Base-by-base conservation (phyloP, 2,888 invertebrate genomes). In the Calameuta filiformis region DNA sequence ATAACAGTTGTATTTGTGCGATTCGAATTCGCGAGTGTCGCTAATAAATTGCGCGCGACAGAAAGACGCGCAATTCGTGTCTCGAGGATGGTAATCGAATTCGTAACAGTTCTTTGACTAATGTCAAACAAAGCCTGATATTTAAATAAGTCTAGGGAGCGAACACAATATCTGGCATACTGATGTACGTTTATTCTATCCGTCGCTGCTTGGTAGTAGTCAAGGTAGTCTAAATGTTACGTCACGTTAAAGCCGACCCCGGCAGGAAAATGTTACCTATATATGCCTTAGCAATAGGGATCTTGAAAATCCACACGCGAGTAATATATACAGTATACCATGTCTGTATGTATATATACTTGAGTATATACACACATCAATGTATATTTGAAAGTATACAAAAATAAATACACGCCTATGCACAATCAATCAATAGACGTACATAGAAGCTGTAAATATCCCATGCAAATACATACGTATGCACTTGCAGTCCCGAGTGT, bases 121-220 rank as follows among this genome's bases (percentile, higher is more conserved):
- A 23, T 56, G 56, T 9, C 56, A 23, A 56, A 56, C 9, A 56
- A 56, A 56, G 23, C 56, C 56, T 56, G 1, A 23, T 56, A 56
- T 56, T 56, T 56, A 56, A 56, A 56, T 56, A 56, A 56, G 56
- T 23, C 23, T 56, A 56, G 6, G 56, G 56, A 56, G 23, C 23
- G 23, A 23, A 56, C 23, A 56, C 9, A 56, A 56, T 56, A 56
- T 56, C 56, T 56, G 56, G 56, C 23, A 56, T 56, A 56, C 56
- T 23, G 23, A 56, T 56, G 56, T 6, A 15, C 40, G 77, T 78
- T 79, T 80, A 81, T 77, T 80, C 78, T 73, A 40, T 35, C 40
- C 40, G 78, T 75, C 79, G 81, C 81, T 81, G 81, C 79, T 78
- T 78, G 81, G 78, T 81, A 80, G 80, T 81, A 80, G 80, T 81